A percentile compares a stretch with the other conserved stretches of the same genome.
These are phyloP conservation scores for Gallinago undulata DNA, from an alignment of 2,113 vertebrate genomes.

Conservation along the genomic window DNA sequence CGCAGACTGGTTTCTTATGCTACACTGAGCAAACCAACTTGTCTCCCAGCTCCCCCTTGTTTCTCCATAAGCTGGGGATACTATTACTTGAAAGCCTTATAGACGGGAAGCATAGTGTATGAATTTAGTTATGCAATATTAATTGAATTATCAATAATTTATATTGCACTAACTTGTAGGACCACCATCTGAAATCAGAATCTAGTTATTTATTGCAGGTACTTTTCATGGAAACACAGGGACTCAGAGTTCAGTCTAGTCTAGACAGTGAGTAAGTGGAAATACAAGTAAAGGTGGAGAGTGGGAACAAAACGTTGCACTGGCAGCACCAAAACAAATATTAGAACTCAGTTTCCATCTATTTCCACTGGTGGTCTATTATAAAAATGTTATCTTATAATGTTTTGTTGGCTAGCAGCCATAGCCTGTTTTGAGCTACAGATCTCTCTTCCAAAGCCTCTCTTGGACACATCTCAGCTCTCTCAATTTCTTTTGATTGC, in stretches of 20 bases:
- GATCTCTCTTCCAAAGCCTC: background rate
- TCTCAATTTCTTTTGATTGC: background rate
- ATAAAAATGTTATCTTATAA: background rate
- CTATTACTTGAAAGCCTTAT: background rate
- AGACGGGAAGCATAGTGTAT: background rate
- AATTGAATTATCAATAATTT: constrained; percentile 18
- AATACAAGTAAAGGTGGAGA: background rate
- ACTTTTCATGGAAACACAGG: background rate
- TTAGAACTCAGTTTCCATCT: background rate
- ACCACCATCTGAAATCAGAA: background rate
- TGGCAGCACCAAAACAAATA: background rate
- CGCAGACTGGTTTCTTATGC: background rate
- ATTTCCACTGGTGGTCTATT: background rate
- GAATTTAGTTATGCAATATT: background rate
- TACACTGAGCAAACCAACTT: background rate
- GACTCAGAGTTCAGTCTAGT: background rate
- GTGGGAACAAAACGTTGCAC: background rate
- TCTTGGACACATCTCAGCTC: background rate
- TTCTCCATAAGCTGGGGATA: background rate
- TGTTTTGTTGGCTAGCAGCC: background rate
- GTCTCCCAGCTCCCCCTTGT: background rate
- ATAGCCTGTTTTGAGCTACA: background rate
- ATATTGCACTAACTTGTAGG: background rate
- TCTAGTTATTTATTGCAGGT: background rate
- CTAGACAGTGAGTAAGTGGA: background rate